Evolutionary conservation across 2,113 vertebrate genomes (phyloP).

Genomic region (Cryptomyrus ogoouensis): DNA sequence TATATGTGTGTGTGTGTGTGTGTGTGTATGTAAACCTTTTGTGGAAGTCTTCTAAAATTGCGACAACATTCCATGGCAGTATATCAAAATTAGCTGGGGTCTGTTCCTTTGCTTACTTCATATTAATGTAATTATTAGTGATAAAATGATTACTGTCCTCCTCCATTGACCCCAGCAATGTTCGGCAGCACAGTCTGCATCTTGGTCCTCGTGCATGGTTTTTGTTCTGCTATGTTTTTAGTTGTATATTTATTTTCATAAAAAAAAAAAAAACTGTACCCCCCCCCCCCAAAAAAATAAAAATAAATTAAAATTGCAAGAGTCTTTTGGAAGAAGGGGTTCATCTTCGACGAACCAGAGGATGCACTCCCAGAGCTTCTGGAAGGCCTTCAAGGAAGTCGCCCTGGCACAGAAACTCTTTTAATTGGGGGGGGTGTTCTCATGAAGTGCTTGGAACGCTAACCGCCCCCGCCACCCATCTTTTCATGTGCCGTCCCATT

Average conservation of each 20-base stretch:
- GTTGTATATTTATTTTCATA: not conserved
- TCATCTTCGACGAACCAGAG: constrained; percentile 22
- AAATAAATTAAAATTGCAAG: not conserved
- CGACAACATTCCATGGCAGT: not conserved
- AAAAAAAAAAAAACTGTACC: not conserved
- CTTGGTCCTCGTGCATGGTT: not conserved
- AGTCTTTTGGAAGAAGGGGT: not conserved
- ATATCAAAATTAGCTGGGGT: not conserved
- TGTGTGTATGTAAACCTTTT: not conserved
- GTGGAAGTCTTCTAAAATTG: not conserved
- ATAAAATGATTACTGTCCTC: not conserved
- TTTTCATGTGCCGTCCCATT: constrained; percentile 32
- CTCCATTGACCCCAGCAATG: not conserved
- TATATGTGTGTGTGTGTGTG: too few species aligned
- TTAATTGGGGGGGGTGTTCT: constrained; percentile 33
- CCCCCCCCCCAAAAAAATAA: not conserved
- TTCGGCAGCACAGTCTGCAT: not conserved
- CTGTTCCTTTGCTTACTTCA: not conserved
- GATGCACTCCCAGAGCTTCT: constrained; percentile 32
- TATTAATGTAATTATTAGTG: not conserved
- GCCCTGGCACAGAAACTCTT: constrained; percentile 36
- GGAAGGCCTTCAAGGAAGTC: constrained; percentile 45
- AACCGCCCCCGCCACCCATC: constrained; percentile 30
- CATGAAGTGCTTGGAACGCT: constrained; percentile 34
- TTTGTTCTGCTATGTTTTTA: not conserved